Percentiles rank a stretch among this genome's conserved stretches.
Conservation (phyloP, 2,888 invertebrate genomes). For the Trichacis sp. region DNA sequence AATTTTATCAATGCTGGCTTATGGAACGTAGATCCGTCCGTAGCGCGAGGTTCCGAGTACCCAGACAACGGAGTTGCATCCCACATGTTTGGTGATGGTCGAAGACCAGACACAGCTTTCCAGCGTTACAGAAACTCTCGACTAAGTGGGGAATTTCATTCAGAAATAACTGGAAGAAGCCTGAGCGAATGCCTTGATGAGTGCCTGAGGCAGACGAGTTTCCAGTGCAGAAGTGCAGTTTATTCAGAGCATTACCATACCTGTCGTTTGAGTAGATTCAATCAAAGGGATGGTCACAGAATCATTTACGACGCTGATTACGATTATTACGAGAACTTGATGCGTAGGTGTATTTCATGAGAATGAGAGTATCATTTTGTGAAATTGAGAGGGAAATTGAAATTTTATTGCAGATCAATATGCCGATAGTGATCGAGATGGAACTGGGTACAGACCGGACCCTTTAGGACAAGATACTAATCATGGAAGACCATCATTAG, state of each 20-base stretch:
- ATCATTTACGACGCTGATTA: constrained; percentile 92
- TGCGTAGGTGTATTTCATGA: constrained; percentile 78
- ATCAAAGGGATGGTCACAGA: constrained; percentile 88
- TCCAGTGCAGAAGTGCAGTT: constrained; percentile 89
- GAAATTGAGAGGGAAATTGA: too few relatives aligned
- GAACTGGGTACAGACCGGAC: constrained; percentile 66
- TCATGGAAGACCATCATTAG: constrained; percentile 68
- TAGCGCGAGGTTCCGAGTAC: constrained; percentile 89
- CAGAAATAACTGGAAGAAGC: constrained; percentile 88
- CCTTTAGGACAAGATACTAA: constrained; percentile 70
- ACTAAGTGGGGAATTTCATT: constrained; percentile 88
- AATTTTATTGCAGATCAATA: constrained; percentile 28
- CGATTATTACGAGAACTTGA: constrained; percentile 92
- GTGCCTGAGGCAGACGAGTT: constrained; percentile 88
- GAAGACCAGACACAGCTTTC: constrained; percentile 89
- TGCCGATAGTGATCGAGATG: constrained; percentile 62
- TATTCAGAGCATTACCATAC: constrained; percentile 89
- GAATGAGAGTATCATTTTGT: too few relatives aligned
- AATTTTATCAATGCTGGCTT: constrained; percentile 44
- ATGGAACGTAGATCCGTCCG: constrained; percentile 60
- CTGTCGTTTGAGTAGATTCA: constrained; percentile 86
- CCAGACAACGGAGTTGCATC: constrained; percentile 89
- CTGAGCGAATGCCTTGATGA: constrained; percentile 92
- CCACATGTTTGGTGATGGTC: constrained; percentile 84
- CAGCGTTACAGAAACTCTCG: constrained; percentile 88